Conservation (phyloP, 2,888 invertebrate species). For the Doris montereyensis region DNA sequence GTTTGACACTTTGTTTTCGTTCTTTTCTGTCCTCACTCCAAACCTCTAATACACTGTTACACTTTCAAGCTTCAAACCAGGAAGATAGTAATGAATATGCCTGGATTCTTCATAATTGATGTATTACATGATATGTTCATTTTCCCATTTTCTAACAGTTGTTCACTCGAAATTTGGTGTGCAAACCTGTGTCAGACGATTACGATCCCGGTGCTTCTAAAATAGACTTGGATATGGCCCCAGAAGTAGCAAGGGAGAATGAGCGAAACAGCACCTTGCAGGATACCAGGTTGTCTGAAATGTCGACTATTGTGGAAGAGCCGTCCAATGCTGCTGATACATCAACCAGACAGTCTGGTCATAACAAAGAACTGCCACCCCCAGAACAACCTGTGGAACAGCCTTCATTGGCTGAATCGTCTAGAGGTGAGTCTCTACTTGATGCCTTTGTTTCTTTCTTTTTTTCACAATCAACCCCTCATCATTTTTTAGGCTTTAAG, state of each 20-base stretch:
- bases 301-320: conserved; percentile 64
- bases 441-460: too few relatives aligned
- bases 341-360: neutral
- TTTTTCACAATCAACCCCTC: too few relatives aligned
- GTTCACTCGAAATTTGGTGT: conserved; percentile 66
- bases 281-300: conserved; percentile 53
- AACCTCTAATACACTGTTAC: too few relatives aligned
- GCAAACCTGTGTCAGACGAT: conserved; percentile 58
- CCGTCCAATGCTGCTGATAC: conserved; percentile 47
- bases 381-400: neutral
- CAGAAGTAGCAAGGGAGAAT: conserved; percentile 60
- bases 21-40: too few relatives aligned
- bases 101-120: neutral
- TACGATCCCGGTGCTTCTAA: conserved; percentile 45
- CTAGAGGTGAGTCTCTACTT: too few relatives aligned
- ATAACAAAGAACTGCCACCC: neutral
- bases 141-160: conserved; percentile 51
- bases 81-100: neutral
- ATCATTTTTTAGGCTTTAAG: too few relatives aligned
- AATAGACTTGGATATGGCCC: conserved; percentile 45
- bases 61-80: neutral
- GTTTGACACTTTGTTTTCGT: too few relatives aligned
- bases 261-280: conserved; percentile 47
- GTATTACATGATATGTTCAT: neutral
- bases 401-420: neutral